Evolutionary conservation across 2,113 vertebrate species (phyloP).

Genomic region (Fregata magnificens): DNA sequence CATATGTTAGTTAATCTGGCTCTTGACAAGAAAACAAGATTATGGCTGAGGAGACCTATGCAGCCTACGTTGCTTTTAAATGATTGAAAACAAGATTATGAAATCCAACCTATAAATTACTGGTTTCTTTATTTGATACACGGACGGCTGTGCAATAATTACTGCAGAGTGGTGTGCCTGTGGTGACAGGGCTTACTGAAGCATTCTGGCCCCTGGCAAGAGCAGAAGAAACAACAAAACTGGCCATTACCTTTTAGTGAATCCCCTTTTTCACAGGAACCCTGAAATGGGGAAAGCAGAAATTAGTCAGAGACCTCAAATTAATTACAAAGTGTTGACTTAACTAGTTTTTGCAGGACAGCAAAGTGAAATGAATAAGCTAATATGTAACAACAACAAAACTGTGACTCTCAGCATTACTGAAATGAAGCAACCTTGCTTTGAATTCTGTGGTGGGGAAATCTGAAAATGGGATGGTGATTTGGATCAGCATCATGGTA

Average conservation of each 20-base stretch:
- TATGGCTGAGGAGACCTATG: background rate
- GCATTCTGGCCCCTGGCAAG: background rate
- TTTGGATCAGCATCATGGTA: background rate
- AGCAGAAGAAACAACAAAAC: background rate
- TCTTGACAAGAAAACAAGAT: background rate
- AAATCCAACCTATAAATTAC: background rate
- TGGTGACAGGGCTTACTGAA: background rate
- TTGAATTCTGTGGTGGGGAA: background rate
- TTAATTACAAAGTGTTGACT: background rate
- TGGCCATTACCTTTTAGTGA: background rate
- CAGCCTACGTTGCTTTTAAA: background rate
- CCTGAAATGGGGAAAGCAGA: background rate
- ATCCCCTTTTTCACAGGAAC: background rate
- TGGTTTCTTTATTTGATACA: background rate
- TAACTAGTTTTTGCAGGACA: background rate
- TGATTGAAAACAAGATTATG: background rate
- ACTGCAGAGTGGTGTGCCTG: background rate
- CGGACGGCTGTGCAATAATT: background rate
- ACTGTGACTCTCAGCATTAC: background rate
- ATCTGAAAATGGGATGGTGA: background rate
- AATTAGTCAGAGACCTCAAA: constrained; percentile 5
- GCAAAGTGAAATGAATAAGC: background rate
- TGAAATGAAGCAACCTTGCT: background rate
- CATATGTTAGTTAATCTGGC: background rate
- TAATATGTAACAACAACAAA: background rate